Percentiles rank a stretch among this genome's conserved stretches.
Evolutionary conservation across 2,888 invertebrate genomes (phyloP).

Genomic region (Drosophila lutescens): DNA sequence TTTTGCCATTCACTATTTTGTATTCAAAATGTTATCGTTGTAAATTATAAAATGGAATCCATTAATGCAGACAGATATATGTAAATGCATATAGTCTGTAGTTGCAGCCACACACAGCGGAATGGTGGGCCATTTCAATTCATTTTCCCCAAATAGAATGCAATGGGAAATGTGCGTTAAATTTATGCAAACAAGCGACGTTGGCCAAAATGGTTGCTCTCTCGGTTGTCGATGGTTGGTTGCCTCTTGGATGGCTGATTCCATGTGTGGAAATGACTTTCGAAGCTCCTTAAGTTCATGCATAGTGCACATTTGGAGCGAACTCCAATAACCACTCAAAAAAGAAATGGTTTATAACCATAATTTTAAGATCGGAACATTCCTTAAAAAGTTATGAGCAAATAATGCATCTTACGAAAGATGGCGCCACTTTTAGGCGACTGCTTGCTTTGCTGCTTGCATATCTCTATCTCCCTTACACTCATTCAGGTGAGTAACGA

Average conservation of each 20-base stretch:
- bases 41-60: constrained; percentile 30
- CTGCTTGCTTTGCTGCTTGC: too few species aligned
- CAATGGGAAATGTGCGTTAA: constrained; percentile 54
- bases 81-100: neutral
- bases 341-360: too few species aligned
- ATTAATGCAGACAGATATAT: constrained; percentile 24
- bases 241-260: constrained; percentile 13
- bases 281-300: constrained; percentile 4
- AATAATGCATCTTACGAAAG: too few species aligned
- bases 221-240: neutral
- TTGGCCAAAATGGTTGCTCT: constrained; percentile 21
- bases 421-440: too few species aligned
- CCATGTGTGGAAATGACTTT: constrained; percentile 36
- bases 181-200: constrained; percentile 64
- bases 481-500: too few species aligned
- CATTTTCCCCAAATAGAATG: constrained; percentile 31
- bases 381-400: too few species aligned
- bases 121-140: constrained; percentile 14
- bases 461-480: too few species aligned
- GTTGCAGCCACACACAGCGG: neutral
- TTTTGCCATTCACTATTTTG: constrained; percentile 24
- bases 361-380: too few species aligned
- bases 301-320: constrained; percentile 4
- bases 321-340: neutral
- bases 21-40: constrained; percentile 28